phyloP scores from a whole-genome alignment of 2,113 vertebrate species.

The Bujurquina vittata region DNA sequence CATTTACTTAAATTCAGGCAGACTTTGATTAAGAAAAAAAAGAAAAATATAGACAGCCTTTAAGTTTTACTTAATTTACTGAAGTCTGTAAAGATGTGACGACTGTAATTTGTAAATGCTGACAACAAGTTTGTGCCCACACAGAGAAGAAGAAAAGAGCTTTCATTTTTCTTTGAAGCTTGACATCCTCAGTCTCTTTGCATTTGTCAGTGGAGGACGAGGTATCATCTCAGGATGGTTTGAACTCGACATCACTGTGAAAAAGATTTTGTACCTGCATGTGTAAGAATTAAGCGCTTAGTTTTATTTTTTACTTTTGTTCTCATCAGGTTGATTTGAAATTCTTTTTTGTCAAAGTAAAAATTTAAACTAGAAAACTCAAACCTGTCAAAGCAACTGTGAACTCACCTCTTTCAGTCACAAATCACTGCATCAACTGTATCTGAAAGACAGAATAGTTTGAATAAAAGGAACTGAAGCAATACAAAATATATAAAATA shows the following conservation, averaged over 20 bases:
- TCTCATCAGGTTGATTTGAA: background rate
- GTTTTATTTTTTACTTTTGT: background rate
- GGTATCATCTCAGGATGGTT: background rate
- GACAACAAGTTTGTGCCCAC: too few species aligned
- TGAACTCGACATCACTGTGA: constrained; percentile 34
- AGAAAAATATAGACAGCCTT: background rate
- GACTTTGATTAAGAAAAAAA: too few species aligned
- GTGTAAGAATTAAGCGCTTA: background rate
- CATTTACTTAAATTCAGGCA: background rate
- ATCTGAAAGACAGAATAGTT: background rate
- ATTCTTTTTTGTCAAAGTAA: background rate
- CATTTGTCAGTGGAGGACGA: background rate
- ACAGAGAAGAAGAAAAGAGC: too few species aligned
- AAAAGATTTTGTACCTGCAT: background rate
- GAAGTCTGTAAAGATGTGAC: background rate
- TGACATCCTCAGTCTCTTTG: constrained; percentile 26
- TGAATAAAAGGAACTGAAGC: background rate
- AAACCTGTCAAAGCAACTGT: background rate
- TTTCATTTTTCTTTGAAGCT: background rate
- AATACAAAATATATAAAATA: background rate
- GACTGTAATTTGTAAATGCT: background rate
- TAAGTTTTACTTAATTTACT: background rate
- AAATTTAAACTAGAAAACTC: background rate
- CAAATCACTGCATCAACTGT: background rate
- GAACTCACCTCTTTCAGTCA: constrained; percentile 3